Evolutionary conservation across 2,888 invertebrate genomes (phyloP), one percentile per base, ranked within the genome.

Genomic region (Plutella xylostella): DNA sequence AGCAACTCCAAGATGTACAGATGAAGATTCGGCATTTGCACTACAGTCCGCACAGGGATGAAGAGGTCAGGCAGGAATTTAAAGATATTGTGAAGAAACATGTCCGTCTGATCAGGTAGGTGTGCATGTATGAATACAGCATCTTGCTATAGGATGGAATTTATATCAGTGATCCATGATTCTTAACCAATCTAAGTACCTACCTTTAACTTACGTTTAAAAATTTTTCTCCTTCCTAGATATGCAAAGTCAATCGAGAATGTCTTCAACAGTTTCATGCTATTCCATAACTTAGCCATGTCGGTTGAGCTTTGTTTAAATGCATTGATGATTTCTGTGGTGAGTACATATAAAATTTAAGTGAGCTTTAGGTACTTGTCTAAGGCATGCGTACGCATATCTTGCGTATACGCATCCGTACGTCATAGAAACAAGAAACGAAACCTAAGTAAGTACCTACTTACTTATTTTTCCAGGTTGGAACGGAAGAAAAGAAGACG

Each of bases 261-360:
- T n/a, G 59, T 66, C 30, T 77, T 76, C 47, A 65, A 69, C 43
- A 72, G 72, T 48, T 79, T 72, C 54, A 79, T 80, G 47, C 51
- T 80, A 14, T 53, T 79, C 3, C 80, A 80, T 54, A 77, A 78
- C 47, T 49, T 77, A 40, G 74, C 73, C 2, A 59, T 80, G 0
- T 74, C 74, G 2, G 51, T 72, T 19, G 79, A 79, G 47, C 45
- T 79, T 31, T 79, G 80, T 53, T 54, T 80, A 4, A 78, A 72
- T 42, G 77, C 78, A 1, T 54, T 79, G 17, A 69, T 79, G 66
- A 56, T 74, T 0, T 65, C 73, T 1, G 51, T 65, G 50, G 80
- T 79, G 56, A 62, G 72, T 60, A 46, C 28, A 15, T 42, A n/a
- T n/a, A n/a, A 18, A 35, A n/a, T n/a, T 5, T 5, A 5, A 37